Percentiles rank a stretch among this genome's conserved stretches.
Evolutionary conservation across 2,888 invertebrate genomes (phyloP).

Genomic region (Nysson spinosus): DNA sequence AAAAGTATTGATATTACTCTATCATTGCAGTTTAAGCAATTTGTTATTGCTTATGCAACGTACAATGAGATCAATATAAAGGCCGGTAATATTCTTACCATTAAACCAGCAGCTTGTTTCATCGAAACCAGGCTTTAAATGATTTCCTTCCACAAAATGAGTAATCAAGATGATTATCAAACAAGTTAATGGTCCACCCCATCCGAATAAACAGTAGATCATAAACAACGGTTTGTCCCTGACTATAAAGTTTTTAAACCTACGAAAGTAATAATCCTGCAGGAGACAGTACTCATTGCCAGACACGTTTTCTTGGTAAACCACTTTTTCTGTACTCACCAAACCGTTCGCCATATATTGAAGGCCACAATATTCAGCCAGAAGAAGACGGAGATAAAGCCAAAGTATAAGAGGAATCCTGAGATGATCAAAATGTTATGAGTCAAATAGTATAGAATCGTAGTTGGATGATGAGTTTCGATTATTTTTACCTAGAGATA

Average conservation of each 20-base stretch:
- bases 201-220: conserved; percentile 81
- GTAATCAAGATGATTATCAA: conserved; percentile 79
- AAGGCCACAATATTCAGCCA: conserved; percentile 85
- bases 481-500: conserved; percentile 77
- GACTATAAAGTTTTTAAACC: conserved; percentile 74
- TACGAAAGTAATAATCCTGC: conserved; percentile 23
- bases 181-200: conserved; percentile 80
- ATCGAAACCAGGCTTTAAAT: conserved; percentile 81
- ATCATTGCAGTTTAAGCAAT: too few relatives aligned
- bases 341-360: conserved; percentile 83
- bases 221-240: conserved; percentile 79
- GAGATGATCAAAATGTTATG: conserved; percentile 48
- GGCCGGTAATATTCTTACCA: conserved; percentile 75
- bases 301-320: background rate
- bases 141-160: conserved; percentile 79
- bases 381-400: conserved; percentile 84
- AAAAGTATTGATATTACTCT: background rate
- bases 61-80: background rate
- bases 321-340: conserved; percentile 79
- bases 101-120: conserved; percentile 82
- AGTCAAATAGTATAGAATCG: background rate
- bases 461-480: background rate
- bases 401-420: conserved; percentile 81
- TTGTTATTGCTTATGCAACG: background rate
- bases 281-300: background rate